Base-by-base conservation (phyloP, 1,140 invertebrate genomes). In the Microplitis mediator region DNA sequence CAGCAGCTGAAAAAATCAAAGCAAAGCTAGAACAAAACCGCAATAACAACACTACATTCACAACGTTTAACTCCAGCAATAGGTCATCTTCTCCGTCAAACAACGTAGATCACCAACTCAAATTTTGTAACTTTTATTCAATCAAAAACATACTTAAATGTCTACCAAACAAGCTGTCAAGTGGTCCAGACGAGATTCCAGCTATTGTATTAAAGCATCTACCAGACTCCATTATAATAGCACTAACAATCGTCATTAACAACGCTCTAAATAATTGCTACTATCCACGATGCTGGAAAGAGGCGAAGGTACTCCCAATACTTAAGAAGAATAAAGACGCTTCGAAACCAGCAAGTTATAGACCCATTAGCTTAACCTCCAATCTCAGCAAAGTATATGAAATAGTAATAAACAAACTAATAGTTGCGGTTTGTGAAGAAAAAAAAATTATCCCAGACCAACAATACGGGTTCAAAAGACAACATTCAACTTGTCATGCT, bases 341-440 rank as follows among this genome's bases (percentile, higher is more conserved):
- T 3, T 8, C 13, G 1, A 13, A 72, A 5, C 71, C 77, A 3
- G 13, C 23, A 6, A 69, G 69, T 35, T 80, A 78, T 36, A 35
- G 78, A 16, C 77, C 79, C 0, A 80, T 81, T 2, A 78, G 75
- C 66, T 61, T 76, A 23, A 73, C 72, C 2, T 61, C 75, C 5
- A 64, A 36, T 35, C 39, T 68, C 16, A 78, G 74, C 16, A 85
- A 85, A 74, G 9, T 78, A 0, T 75, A 70, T n/a, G 77, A 80
- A 75, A 71, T 50, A 32, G 67, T 74, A 14, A 75, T 80, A 1
- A 73, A 74, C 13, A 45, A 64, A 1, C 13, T 8, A 45, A 39
- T 76, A 0, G 39, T 3, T 0, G 4, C n/a, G 14, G 23, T 54
- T 14, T 9, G 5, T 4, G 45, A 39, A 31, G 23, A 11, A 0